Conservation (phyloP, 2,113 vertebrate genomes). For the Anhinga anhinga region DNA sequence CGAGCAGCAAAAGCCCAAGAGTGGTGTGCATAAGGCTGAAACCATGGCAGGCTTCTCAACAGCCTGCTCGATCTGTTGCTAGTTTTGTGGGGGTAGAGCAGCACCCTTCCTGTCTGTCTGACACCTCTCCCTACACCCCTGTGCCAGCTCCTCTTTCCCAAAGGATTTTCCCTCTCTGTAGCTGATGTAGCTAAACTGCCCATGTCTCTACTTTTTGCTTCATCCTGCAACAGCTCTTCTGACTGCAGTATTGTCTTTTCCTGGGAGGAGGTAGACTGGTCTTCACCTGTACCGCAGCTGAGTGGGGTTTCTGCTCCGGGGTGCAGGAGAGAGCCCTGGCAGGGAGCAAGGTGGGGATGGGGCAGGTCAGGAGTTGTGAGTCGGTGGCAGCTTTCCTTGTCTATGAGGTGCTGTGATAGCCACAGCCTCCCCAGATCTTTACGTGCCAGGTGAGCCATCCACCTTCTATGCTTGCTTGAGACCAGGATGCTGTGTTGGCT, state of each 20-base stretch:
- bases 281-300: accelerated
- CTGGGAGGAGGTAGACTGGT: background rate
- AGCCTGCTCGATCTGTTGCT: accelerated
- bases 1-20: background rate
- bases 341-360: background rate
- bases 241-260: accelerated
- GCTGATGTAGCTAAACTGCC: background rate
- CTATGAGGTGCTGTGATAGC: background rate
- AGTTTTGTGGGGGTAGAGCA: background rate
- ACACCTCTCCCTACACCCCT: background rate
- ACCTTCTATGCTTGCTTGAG: background rate
- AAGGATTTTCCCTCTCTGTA: background rate
- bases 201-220: background rate
- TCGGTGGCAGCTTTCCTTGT: background rate
- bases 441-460: no score
- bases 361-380: background rate
- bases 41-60: accelerated
- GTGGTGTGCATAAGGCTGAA: background rate
- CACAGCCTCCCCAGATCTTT: no score
- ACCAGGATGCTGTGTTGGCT: background rate
- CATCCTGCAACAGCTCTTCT: background rate
- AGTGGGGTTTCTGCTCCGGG: background rate
- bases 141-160: background rate
- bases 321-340: background rate
- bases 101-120: background rate